These are phyloP conservation scores for Danio rerio DNA, from an alignment of 2,113 vertebrate species.

Conservation along the genomic window DNA sequence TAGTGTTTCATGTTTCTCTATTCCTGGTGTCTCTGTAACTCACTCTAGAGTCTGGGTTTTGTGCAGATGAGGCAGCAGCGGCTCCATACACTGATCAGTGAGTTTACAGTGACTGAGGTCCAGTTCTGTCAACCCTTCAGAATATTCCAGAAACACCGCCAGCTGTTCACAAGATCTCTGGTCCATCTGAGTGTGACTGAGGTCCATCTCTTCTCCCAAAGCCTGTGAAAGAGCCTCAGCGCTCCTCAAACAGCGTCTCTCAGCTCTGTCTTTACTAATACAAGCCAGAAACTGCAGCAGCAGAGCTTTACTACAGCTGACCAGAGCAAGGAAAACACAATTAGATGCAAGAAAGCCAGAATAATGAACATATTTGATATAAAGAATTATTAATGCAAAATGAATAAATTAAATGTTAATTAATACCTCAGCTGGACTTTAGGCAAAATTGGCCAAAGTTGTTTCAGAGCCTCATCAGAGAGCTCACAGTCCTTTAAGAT, in stretches of 20 bases:
- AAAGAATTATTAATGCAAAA: not conserved
- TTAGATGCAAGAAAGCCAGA: not conserved
- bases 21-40: slow-evolving; percentile 33
- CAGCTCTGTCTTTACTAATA: slow-evolving; percentile 8
- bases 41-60: slow-evolving; percentile 58
- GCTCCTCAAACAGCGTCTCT: not conserved
- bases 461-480: slow-evolving; percentile 32
- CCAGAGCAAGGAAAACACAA: not conserved
- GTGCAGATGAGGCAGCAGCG: slow-evolving; percentile 55
- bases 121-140: slow-evolving; percentile 59
- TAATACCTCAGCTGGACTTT: slow-evolving; percentile 48
- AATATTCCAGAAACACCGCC: slow-evolving; percentile 55
- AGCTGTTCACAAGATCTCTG: slow-evolving; percentile 44
- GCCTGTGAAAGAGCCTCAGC: slow-evolving; percentile 41
- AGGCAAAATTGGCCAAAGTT: slow-evolving; percentile 43
- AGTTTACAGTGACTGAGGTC: slow-evolving; percentile 61
- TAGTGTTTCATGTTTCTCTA: not conserved
- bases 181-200: slow-evolving; percentile 58
- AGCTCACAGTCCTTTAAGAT: slow-evolving; percentile 49
- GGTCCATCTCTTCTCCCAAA: slow-evolving; percentile 55
- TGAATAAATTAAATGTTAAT: not conserved
- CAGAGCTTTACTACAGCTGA: slow-evolving; percentile 52
- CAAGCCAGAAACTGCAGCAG: slow-evolving; percentile 52
- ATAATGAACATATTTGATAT: not conserved
- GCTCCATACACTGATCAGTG: slow-evolving; percentile 44